These are phyloP conservation scores for Nephrotoma flavescens DNA, from an alignment of 2,888 invertebrate genomes.

Conservation along the genomic window DNA sequence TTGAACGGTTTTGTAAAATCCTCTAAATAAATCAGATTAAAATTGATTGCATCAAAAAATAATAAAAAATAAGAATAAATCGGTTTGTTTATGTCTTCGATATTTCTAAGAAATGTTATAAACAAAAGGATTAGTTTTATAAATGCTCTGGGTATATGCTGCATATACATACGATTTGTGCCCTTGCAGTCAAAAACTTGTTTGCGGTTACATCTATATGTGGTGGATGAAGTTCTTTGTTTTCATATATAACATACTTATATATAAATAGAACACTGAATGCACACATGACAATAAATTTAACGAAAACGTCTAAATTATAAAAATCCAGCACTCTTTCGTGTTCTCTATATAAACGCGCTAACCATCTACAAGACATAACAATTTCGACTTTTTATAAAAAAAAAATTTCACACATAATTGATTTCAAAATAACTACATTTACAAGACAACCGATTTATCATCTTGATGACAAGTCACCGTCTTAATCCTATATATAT, in stretches of 20 bases:
- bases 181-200: background rate
- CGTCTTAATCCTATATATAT: background rate
- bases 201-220: background rate
- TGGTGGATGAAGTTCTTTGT: background rate
- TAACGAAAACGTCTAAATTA: background rate
- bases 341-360: background rate
- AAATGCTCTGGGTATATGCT: background rate
- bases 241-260: background rate
- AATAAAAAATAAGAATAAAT: background rate
- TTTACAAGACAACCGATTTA: background rate
- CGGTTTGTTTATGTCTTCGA: background rate
- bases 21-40: background rate
- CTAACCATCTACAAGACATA: background rate
- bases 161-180: background rate
- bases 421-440: background rate
- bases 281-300: background rate
- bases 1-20: background rate
- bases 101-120: background rate
- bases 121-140: background rate
- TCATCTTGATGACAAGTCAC: background rate
- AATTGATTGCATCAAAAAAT: background rate
- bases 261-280: background rate
- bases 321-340: background rate
- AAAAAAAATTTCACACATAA: background rate
- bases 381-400: background rate